Conservation (phyloP, 2,113 vertebrate species). For the Stercorarius parasiticus region DNA sequence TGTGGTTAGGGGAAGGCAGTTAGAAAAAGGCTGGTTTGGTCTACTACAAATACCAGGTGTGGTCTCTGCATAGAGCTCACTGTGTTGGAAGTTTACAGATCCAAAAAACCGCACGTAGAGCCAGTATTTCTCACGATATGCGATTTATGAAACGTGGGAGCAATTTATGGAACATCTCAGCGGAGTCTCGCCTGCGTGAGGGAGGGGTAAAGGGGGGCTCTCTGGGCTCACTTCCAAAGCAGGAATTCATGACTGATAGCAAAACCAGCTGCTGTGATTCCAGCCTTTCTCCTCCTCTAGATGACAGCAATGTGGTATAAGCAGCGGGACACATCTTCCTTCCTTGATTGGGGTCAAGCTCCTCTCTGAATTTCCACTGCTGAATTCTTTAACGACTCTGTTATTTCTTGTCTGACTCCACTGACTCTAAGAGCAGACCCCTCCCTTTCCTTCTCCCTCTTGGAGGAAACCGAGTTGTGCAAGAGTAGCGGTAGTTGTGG, state of each 20-base stretch:
- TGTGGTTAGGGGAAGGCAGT: not conserved
- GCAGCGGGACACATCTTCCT: slow-evolving; percentile 20
- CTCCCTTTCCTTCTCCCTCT: slow-evolving; percentile 1
- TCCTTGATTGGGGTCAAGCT: slow-evolving; percentile 23
- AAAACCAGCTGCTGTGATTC: not conserved
- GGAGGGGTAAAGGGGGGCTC: not conserved
- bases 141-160: not conserved
- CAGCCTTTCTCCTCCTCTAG: not conserved
- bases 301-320: not conserved
- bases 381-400: not conserved
- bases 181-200: not conserved
- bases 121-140: not conserved
- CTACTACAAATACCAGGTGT: not conserved
- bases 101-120: not conserved
- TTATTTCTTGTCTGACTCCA: not conserved
- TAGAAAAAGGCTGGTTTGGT: not conserved
- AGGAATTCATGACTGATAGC: not conserved
- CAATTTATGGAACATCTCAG: not conserved
- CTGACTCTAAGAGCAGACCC: not conserved
- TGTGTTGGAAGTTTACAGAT: not conserved
- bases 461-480: not conserved
- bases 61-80: not conserved
- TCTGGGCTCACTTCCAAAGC: not conserved
- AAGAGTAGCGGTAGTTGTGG: not conserved
- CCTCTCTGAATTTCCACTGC: not conserved